Conservation (phyloP, 2,113 vertebrate species). For the Cheirogaleus medius region DNA sequence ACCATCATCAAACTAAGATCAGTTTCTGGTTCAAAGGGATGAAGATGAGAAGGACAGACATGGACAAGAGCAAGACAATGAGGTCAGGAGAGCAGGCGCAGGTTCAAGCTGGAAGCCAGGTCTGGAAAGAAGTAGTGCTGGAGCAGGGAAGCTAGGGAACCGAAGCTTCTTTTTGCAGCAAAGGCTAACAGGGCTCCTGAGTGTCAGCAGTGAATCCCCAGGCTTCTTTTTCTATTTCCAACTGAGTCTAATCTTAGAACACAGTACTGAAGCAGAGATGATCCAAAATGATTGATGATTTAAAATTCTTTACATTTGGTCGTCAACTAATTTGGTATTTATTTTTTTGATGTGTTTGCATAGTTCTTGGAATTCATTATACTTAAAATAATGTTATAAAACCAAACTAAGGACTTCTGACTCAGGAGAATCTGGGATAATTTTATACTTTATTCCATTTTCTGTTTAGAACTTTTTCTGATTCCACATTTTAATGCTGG, state of each 20-base stretch:
- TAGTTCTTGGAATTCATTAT: constrained; percentile 49
- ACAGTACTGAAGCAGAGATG: background rate
- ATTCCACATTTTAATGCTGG: constrained; percentile 26
- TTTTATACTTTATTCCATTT: constrained; percentile 3
- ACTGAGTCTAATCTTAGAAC: constrained; percentile 28
- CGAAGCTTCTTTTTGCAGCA: background rate
- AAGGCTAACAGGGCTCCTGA: background rate
- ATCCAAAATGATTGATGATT: constrained; percentile 27
- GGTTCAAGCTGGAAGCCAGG: background rate
- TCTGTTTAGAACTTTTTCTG: constrained; percentile 34
- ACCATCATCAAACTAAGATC: background rate
- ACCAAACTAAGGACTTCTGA: constrained; percentile 11
- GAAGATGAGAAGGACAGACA: background rate
- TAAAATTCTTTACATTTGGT: constrained; percentile 14
- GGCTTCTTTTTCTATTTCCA: background rate
- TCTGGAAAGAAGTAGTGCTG: background rate
- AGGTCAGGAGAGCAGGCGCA: background rate
- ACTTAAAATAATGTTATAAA: constrained; percentile 61
- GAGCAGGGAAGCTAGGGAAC: background rate
- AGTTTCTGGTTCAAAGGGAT: background rate
- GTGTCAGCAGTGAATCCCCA: background rate
- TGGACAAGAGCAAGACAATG: background rate
- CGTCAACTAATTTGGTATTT: constrained; percentile 8
- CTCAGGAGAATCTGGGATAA: constrained; percentile 31
- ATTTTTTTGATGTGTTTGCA: constrained; percentile 22